Conservation (phyloP, 2,797 vertebrate species). For the Bradypus variegatus region DNA sequence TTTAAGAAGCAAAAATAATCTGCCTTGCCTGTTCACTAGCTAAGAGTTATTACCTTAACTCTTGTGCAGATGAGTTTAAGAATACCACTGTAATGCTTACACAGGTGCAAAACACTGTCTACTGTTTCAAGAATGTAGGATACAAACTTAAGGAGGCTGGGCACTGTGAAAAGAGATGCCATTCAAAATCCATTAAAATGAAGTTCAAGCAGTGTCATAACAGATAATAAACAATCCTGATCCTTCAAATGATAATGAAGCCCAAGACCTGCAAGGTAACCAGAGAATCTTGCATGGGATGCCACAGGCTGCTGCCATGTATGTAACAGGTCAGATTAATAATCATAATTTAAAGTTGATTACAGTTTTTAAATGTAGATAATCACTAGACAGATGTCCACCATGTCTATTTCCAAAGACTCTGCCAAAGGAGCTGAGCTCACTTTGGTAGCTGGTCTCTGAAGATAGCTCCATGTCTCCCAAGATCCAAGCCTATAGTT, state of each 20-base stretch:
- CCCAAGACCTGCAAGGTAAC: background rate
- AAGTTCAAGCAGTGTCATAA: background rate
- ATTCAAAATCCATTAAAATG: slow-evolving; percentile 7
- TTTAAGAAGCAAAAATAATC: background rate
- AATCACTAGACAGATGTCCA: background rate
- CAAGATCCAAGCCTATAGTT: background rate
- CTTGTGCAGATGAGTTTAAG: background rate
- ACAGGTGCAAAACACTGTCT: background rate
- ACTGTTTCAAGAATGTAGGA: background rate
- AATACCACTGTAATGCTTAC: background rate
- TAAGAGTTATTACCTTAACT: background rate
- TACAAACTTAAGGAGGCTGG: background rate
- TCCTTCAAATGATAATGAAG: background rate
- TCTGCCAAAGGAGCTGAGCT: background rate
- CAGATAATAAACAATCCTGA: background rate
- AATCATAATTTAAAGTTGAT: background rate
- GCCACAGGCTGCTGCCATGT: background rate
- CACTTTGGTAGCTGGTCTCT: background rate
- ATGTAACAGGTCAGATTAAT: background rate
- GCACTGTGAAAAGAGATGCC: background rate
- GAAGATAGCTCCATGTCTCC: background rate
- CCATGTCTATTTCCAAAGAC: background rate
- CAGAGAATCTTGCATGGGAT: background rate
- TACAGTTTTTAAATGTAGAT: background rate
- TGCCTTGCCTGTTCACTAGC: background rate